Percentiles rank a stretch among this genome's conserved stretches.
phyloP scores from a whole-genome alignment of 2,113 vertebrate species.

The Phalacrocorax brasilianus region DNA sequence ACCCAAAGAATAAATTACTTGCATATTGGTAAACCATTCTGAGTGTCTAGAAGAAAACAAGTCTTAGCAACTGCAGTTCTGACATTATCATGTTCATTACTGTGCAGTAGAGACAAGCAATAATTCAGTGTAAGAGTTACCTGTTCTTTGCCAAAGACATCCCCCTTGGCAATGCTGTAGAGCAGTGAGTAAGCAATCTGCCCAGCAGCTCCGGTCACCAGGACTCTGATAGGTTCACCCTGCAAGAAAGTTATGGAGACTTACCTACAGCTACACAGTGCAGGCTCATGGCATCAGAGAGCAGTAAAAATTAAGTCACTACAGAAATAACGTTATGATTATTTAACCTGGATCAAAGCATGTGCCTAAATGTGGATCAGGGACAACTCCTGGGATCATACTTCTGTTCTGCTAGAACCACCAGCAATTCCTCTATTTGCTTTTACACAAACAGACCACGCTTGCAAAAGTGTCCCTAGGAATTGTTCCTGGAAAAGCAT shows the following conservation, averaged over 20 bases:
- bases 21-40: background rate
- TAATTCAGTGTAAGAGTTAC: conserved; percentile 61
- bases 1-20: background rate
- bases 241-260: conserved; percentile 61
- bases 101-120: background rate
- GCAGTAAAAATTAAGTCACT: background rate
- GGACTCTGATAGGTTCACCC: conserved; percentile 88
- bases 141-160: conserved; percentile 98
- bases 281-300: background rate
- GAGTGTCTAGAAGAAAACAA: background rate
- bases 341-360: background rate
- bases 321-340: background rate
- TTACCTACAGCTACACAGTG: background rate
- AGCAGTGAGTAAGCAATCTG: conserved; percentile 96
- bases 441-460: background rate
- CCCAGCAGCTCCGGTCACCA: conserved; percentile 95
- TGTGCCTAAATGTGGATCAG: background rate
- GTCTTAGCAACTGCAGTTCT: background rate
- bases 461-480: background rate
- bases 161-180: conserved; percentile 93
- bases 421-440: background rate
- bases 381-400: background rate
- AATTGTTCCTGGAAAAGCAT: background rate
- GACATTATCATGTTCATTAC: background rate
- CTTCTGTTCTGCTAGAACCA: background rate